phyloP scores from a whole-genome alignment of 2,888 invertebrate species.

The Alsophila aescularia region DNA sequence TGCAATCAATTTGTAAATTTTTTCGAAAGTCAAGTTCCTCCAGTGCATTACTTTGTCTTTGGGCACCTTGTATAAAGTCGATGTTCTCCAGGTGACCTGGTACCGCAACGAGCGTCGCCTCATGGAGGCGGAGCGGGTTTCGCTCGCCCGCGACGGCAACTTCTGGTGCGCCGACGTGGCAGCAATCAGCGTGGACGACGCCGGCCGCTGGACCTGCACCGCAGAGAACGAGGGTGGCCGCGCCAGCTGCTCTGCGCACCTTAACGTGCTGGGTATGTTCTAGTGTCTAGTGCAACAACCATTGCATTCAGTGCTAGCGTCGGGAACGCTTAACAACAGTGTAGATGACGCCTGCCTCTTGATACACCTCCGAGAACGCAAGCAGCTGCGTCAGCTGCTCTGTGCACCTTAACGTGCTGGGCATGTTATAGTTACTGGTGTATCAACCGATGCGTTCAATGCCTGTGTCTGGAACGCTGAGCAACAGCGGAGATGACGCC shows the following conservation, averaged over 20 bases:
- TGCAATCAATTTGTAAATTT: too few species aligned
- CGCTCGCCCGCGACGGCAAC: constrained; percentile 92
- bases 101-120: constrained; percentile 92
- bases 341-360: constrained; percentile 93
- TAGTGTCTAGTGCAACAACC: too few species aligned
- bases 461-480: too few species aligned
- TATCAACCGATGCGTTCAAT: too few species aligned
- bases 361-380: constrained; percentile 92
- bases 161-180: constrained; percentile 94
- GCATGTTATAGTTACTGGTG: too few species aligned
- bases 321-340: too few species aligned
- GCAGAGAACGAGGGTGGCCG: constrained; percentile 91
- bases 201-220: constrained; percentile 93
- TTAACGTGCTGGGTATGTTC: constrained; percentile 89
- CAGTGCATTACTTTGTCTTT: too few species aligned
- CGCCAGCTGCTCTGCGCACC: constrained; percentile 89
- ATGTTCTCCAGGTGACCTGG: constrained; percentile 89
- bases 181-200: constrained; percentile 92
- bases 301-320: too few species aligned
- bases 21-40: too few species aligned
- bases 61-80: background rate
- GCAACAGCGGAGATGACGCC: constrained; percentile 91
- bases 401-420: constrained; percentile 90
- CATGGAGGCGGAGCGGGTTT: constrained; percentile 89
- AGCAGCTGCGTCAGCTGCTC: constrained; percentile 90